Conservation (phyloP, 2,888 invertebrate species). For the Anorthoa munda region DNA sequence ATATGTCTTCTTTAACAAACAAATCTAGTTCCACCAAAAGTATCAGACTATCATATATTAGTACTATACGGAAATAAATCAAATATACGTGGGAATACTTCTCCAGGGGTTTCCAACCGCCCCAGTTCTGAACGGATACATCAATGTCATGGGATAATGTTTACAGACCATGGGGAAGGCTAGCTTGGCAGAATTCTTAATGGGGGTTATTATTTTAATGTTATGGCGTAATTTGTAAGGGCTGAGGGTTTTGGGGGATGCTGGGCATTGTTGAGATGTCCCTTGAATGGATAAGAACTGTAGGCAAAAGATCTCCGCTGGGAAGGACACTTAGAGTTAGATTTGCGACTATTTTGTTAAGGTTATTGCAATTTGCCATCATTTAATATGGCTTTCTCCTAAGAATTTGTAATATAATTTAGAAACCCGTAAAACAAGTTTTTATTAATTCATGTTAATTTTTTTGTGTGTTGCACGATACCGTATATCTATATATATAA, state of each 20-base stretch:
- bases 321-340: neutral
- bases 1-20: neutral
- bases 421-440: neutral
- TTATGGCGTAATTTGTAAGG: slow-evolving; percentile 54
- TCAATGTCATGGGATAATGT: slow-evolving; percentile 62
- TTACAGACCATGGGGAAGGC: slow-evolving; percentile 49
- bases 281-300: neutral
- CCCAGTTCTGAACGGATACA: slow-evolving; percentile 51
- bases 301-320: neutral
- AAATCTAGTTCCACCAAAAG: slow-evolving; percentile 12
- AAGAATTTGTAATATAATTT: neutral
- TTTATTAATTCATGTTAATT: neutral
- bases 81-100: slow-evolving; percentile 33
- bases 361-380: neutral
- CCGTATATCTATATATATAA: too few species aligned
- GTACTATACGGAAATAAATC: slow-evolving; percentile 48
- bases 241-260: slow-evolving; percentile 26
- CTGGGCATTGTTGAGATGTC: slow-evolving; percentile 20
- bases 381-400: neutral
- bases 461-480: too few species aligned
- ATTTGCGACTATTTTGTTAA: neutral
- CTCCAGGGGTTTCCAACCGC: slow-evolving; percentile 18
- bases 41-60: slow-evolving; percentile 42
- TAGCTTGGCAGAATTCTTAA: slow-evolving; percentile 52
- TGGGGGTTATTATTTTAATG: slow-evolving; percentile 58